Base-by-base conservation (phyloP, 2,797 vertebrate species). In the Tapera naevia region DNA sequence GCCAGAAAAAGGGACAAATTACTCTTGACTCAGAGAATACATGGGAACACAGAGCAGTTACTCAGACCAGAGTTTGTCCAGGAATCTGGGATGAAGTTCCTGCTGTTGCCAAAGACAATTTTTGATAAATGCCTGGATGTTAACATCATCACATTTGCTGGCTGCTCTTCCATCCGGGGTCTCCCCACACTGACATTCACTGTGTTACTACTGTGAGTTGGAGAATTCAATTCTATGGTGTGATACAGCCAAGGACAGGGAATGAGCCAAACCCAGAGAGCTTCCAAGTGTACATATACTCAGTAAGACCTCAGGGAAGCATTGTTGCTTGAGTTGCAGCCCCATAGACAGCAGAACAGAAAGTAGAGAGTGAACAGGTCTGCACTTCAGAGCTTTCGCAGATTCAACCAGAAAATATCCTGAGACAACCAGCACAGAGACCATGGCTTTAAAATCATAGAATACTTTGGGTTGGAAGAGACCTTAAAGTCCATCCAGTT, bases 31-130 rank as follows among this genome's bases (percentile, higher is more conserved):
- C 33, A 51, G 33, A 80, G 57, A 51, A 93, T 58, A 53, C 45
- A 35, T 1, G 7, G 71, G 53, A 57, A 66, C 33, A 78, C 57
- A 67, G 39, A 80, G 50, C 1, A 81, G 74, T 73, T 84, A 75
- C 48, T 89, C n/a, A 66, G 75, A 75, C 18, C 43, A 54, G 25
- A 86, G 70, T 5, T 79, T 78, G 75, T 87, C 61, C 80, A 72
- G 83, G 69, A 84, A 94, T 85, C 82, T 86, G 82, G 82, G 85
- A 86, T 62, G 53, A 93, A 91, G 60, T 32, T 79, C 57, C 46
- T 56, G 61, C 83, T 91, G 41, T 33, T 94, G 80, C 89, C 93
- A 93, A 94, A 88, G 80, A 76, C 74, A 94, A 80, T 58, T 51
- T 75, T 71, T 86, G 88, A 74, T 25, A 76, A 90, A 86, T 78